Evolutionary conservation across 2,113 vertebrate species (phyloP).

Genomic region (Machaerirhynchus nigripectus): DNA sequence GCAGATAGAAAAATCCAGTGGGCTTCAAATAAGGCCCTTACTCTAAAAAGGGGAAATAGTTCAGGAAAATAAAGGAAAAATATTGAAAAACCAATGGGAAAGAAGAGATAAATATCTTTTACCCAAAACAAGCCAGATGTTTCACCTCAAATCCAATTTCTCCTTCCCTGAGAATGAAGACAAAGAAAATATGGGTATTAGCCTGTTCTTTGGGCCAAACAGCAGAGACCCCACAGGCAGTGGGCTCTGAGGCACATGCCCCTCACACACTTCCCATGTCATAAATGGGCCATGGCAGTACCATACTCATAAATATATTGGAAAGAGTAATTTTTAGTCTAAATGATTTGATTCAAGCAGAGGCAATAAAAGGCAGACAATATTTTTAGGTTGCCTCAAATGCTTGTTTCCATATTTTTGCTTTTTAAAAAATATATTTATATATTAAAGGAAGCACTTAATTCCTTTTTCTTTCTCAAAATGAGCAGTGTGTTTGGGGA

Average conservation of each 20-base stretch:
- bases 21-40: neutral
- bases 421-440: neutral
- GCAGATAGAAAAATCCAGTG: neutral
- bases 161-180: constrained; percentile 47
- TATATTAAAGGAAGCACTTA: neutral
- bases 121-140: constrained; percentile 60
- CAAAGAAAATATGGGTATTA: constrained; percentile 22
- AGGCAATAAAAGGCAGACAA: constrained; percentile 4
- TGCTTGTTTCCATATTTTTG: neutral
- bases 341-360: neutral
- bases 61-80: neutral
- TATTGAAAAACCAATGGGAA: neutral
- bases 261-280: neutral
- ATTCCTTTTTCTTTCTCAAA: constrained; percentile 2
- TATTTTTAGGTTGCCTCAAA: neutral
- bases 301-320: constrained; percentile 9
- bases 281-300: constrained; percentile 23
- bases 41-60: neutral
- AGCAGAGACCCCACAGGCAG: neutral
- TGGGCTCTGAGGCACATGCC: neutral
- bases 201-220: neutral
- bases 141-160: constrained; percentile 63
- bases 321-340: neutral
- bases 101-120: constrained; percentile 44
- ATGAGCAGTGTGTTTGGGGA: neutral